Conservation (phyloP, 2,888 invertebrate genomes). For the Cecidostiba fungosa region DNA sequence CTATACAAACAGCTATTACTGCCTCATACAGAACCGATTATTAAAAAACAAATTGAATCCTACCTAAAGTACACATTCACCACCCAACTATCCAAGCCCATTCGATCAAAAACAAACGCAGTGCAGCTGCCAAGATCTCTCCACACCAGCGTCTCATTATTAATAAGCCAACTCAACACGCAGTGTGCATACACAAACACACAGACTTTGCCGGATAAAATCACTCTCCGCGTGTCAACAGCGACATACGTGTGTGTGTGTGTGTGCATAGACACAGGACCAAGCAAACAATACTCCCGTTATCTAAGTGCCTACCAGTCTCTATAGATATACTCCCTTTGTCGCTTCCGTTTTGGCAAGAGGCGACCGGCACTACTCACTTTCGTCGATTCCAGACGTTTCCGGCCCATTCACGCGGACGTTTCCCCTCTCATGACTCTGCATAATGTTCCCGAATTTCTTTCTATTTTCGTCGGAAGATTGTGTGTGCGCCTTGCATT, state of each 20-base stretch:
- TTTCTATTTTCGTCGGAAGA: not conserved
- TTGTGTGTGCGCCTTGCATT: not conserved
- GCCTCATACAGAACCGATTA: too few relatives aligned
- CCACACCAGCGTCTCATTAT: not conserved
- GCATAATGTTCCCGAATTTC: conserved; percentile 1
- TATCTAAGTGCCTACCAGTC: not conserved
- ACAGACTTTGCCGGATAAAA: not conserved
- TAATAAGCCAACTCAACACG: not conserved
- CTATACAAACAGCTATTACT: not conserved
- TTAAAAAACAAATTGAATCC: too few relatives aligned
- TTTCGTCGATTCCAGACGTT: conserved; percentile 45
- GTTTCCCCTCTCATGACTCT: not conserved
- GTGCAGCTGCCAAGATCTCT: not conserved
- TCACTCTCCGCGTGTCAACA: not conserved
- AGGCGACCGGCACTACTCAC: not conserved
- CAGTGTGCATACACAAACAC: not conserved
- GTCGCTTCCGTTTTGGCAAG: not conserved
- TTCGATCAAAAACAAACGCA: not conserved
- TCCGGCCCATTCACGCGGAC: conserved; percentile 35
- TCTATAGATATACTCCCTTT: not conserved
- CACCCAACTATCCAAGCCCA: not conserved
- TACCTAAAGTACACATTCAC: not conserved
- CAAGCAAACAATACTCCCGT: conserved; percentile 7
- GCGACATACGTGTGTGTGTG: not conserved
- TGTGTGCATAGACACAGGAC: not conserved